Evolutionary conservation across 2,888 invertebrate species (phyloP).

Genomic region (Drosophila demipolita): DNA sequence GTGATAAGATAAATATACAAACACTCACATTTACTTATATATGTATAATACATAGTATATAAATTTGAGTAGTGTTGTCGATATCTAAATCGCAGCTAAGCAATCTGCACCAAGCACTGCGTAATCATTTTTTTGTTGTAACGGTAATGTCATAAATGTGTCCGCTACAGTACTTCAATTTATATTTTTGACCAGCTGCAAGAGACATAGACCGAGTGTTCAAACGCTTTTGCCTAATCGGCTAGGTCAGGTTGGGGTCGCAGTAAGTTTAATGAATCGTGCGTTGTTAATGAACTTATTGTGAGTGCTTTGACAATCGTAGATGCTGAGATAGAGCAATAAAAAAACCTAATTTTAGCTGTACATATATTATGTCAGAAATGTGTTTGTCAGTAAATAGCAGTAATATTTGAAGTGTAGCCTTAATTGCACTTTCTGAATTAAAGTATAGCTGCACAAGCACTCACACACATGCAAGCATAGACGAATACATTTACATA

Average conservation of each 20-base stretch:
- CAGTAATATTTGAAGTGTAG: slow-evolving; percentile 26
- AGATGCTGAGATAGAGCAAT: background rate
- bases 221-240: slow-evolving; percentile 35
- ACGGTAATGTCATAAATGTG: slow-evolving; percentile 42
- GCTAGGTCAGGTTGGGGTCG: background rate
- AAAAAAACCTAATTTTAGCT: slow-evolving; percentile 9
- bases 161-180: slow-evolving; percentile 46
- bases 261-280: slow-evolving; percentile 61
- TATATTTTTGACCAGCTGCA: slow-evolving; percentile 47
- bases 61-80: slow-evolving; percentile 2
- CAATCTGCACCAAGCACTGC: slow-evolving; percentile 21
- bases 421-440: slow-evolving; percentile 45
- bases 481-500: slow-evolving; percentile 8
- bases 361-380: slow-evolving; percentile 4
- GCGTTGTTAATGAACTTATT: slow-evolving; percentile 53
- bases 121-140: slow-evolving; percentile 36
- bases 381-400: slow-evolving; percentile 8
- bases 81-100: slow-evolving; percentile 41
- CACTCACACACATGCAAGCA: background rate
- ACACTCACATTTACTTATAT: background rate
- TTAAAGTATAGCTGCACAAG: slow-evolving; percentile 37
- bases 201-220: slow-evolving; percentile 21
- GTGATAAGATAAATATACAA: slow-evolving; percentile 56
- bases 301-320: slow-evolving; percentile 14
- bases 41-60: slow-evolving; percentile 1